These are phyloP conservation scores for Martes martes DNA, from an alignment of 2,113 vertebrate genomes.

Conservation along the genomic window DNA sequence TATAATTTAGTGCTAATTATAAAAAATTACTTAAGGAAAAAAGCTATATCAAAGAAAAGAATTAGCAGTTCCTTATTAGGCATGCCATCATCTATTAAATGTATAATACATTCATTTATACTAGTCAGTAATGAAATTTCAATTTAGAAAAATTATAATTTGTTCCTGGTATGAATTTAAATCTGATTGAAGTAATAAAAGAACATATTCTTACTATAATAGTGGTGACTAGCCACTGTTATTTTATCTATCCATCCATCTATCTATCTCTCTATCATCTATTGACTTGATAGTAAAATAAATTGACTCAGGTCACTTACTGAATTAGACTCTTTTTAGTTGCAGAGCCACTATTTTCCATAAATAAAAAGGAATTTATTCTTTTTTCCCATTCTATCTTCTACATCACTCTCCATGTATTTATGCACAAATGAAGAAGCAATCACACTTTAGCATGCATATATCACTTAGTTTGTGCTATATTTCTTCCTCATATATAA, in stretches of 20 bases:
- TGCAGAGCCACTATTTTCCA: background rate
- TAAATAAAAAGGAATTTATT: background rate
- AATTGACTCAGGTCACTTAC: background rate
- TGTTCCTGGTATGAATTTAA: background rate
- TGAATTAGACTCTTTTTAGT: background rate
- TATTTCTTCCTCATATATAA: background rate
- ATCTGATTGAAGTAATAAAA: background rate
- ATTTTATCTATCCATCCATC: background rate
- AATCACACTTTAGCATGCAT: background rate
- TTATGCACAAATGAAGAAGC: background rate
- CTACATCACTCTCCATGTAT: background rate
- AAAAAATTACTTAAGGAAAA: conserved; percentile 23
- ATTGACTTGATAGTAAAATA: background rate
- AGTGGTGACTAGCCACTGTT: background rate
- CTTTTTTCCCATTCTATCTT: background rate
- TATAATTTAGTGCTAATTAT: conserved; percentile 21
- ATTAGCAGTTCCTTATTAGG: background rate
- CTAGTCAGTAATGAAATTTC: background rate
- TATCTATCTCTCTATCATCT: background rate
- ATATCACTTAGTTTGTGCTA: background rate
- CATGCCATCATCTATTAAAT: background rate
- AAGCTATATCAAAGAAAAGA: background rate
- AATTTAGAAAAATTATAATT: background rate
- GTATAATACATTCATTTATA: background rate
- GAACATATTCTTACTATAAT: background rate